Percentiles rank a stretch among this genome's conserved stretches.
Conservation (phyloP, 2,888 invertebrate genomes). For the Tethea ocularis region DNA sequence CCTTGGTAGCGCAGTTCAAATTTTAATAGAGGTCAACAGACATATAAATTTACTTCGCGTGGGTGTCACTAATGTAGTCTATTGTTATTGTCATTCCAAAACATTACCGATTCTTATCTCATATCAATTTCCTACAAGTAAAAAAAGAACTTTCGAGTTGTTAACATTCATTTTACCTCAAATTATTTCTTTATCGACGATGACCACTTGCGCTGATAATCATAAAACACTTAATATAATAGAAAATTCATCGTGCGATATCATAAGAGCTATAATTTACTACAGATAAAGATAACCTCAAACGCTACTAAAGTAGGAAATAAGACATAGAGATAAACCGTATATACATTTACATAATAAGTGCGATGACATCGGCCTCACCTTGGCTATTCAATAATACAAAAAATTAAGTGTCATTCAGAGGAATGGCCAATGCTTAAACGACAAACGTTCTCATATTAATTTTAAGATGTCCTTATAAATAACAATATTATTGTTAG, state of each 20-base stretch:
- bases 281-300: constrained; percentile 28
- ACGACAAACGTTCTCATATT: constrained; percentile 8
- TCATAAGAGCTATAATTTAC: constrained; percentile 23
- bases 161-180: too few species aligned
- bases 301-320: constrained; percentile 36
- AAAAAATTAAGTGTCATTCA: constrained; percentile 9
- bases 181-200: not conserved
- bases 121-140: not conserved
- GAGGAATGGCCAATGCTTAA: not conserved
- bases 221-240: constrained; percentile 8
- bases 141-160: too few species aligned
- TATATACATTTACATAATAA: constrained; percentile 44
- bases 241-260: constrained; percentile 16
- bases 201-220: not conserved
- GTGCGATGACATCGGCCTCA: constrained; percentile 37
- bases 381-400: constrained; percentile 10
- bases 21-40: constrained; percentile 5
- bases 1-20: not conserved
- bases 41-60: constrained; percentile 4
- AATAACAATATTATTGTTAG: not conserved
- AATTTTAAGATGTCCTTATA: constrained; percentile 1
- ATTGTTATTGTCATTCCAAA: not conserved
- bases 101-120: not conserved
- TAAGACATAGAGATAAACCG: constrained; percentile 32
- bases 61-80: not conserved